Conservation (phyloP, 92 coral and sea anemone species). For the Heliopora coerulea region DNA sequence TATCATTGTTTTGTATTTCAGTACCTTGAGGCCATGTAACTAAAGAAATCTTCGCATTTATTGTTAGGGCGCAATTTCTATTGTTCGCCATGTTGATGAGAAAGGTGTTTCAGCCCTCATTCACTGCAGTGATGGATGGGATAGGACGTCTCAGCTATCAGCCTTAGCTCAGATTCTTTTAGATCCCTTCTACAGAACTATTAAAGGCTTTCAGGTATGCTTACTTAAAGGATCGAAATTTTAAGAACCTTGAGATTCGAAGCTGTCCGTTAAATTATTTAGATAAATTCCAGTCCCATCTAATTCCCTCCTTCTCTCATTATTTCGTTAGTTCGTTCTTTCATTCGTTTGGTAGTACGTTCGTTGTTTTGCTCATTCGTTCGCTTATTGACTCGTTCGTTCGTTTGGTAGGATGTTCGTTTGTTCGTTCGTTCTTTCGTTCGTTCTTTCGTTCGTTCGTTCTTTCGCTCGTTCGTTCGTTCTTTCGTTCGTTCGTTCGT, state of each 20-base stretch:
- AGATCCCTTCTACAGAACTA: conserved; percentile 88
- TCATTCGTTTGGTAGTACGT: background rate
- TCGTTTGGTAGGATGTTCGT: too few relatives aligned
- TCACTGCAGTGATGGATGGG: conserved; percentile 99
- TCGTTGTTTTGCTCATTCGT: background rate
- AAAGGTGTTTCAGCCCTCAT: conserved; percentile 94
- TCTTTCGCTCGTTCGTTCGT: too few relatives aligned
- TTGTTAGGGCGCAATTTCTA: conserved; percentile 81
- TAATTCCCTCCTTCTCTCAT: background rate
- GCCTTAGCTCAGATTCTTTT: conserved; percentile 84
- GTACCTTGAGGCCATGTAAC: too few relatives aligned
- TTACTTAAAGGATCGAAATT: too few relatives aligned
- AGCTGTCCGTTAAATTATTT: too few relatives aligned
- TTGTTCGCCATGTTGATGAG: conserved; percentile 82
- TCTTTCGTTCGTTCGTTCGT: background rate
- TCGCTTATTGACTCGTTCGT: too few relatives aligned
- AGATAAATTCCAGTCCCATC: too few relatives aligned
- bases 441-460: too few relatives aligned
- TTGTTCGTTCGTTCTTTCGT: too few relatives aligned
- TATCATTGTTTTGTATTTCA: too few relatives aligned
- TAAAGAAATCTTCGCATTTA: background rate
- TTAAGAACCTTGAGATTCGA: too few relatives aligned
- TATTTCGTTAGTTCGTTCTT: too few relatives aligned
- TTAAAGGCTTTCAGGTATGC: conserved; percentile 86
- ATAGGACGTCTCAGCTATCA: conserved; percentile 94